A percentile compares a stretch with the other conserved stretches of the same genome.
Evolutionary conservation across 2,797 vertebrate species (phyloP).

Genomic region (Falco concolor): DNA sequence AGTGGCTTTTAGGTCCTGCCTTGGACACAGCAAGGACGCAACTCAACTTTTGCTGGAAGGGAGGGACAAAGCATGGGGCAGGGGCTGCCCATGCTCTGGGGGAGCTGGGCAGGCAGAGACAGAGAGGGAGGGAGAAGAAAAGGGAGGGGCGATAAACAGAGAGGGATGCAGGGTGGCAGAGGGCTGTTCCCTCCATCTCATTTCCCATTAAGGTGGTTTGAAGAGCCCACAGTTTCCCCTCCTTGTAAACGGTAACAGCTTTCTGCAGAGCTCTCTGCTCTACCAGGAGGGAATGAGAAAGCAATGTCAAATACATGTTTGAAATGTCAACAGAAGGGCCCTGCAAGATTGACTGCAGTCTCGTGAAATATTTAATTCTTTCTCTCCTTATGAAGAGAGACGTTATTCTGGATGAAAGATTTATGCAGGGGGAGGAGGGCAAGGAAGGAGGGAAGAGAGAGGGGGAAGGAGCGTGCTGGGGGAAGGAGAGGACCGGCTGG

Average conservation of each 20-base stretch:
- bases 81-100: background rate
- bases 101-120: background rate
- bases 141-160: background rate
- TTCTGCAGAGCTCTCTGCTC: background rate
- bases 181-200: background rate
- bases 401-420: slow-evolving; percentile 42
- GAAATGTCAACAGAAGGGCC: slow-evolving; percentile 57
- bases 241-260: background rate
- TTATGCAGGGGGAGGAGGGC: background rate
- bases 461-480: background rate
- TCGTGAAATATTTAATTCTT: slow-evolving; percentile 64
- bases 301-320: slow-evolving; percentile 45
- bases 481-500: background rate
- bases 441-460: background rate
- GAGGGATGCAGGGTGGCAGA: background rate
- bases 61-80: background rate
- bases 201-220: background rate
- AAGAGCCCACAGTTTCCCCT: background rate
- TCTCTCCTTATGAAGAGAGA: slow-evolving; percentile 43
- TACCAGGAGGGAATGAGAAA: background rate
- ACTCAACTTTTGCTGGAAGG: background rate
- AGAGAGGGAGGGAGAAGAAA: background rate
- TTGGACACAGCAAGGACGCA: background rate
- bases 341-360: slow-evolving; percentile 46
- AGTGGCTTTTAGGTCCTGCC: background rate